Evolutionary conservation across 2,113 vertebrate species (phyloP).

Genomic region (Procapra przewalskii): DNA sequence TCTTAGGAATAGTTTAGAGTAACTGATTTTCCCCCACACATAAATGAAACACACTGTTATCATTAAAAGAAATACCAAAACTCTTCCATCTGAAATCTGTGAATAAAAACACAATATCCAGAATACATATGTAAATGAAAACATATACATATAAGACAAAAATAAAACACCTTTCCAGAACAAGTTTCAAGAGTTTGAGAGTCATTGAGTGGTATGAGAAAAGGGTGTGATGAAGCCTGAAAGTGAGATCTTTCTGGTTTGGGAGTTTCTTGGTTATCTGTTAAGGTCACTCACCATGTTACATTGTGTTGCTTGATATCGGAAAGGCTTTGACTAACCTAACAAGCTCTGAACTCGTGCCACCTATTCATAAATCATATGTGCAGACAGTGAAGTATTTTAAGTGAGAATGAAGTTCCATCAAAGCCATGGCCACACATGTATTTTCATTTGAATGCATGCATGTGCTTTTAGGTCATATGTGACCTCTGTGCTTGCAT

Average conservation of each 20-base stretch:
- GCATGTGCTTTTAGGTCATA: conserved; percentile 27
- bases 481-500: conserved; percentile 35
- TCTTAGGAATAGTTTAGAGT: neutral
- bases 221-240: neutral
- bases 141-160: neutral
- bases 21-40: neutral
- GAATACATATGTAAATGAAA: neutral
- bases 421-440: conserved; percentile 5
- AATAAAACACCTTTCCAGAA: neutral
- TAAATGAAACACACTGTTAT: neutral
- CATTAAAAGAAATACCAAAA: neutral
- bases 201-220: neutral
- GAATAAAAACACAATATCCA: neutral
- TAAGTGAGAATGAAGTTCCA: conserved; percentile 15
- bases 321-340: neutral
- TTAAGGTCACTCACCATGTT: too few relatives aligned
- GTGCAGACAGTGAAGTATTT: neutral
- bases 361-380: neutral
- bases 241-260: neutral
- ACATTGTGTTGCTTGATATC: neutral
- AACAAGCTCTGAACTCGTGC: neutral
- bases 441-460: neutral
- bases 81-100: neutral
- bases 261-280: neutral
- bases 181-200: neutral